Conservation (phyloP, 1,140 invertebrate species). For the Lordiphosa mommai region DNA sequence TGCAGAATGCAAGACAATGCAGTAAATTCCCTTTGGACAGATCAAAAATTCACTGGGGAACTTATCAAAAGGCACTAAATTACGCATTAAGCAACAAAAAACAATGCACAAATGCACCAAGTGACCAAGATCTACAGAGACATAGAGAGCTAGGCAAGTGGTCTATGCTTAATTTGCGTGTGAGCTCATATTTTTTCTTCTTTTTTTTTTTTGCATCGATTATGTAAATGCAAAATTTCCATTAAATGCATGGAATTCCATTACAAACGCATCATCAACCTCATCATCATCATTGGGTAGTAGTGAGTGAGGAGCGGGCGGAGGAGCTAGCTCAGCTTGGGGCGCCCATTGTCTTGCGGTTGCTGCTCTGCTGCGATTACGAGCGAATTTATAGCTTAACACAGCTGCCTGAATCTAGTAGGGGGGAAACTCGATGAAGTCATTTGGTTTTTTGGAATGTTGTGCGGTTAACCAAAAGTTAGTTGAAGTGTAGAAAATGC, state of each 20-base stretch:
- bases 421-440: slow-evolving; percentile 20
- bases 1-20: slow-evolving; percentile 51
- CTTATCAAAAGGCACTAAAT: slow-evolving; percentile 62
- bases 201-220: slow-evolving; percentile 41
- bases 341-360: slow-evolving; percentile 42
- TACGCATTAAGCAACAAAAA: slow-evolving; percentile 54
- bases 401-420: not conserved
- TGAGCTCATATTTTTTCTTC: slow-evolving; percentile 36
- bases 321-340: slow-evolving; percentile 10
- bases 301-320: not conserved
- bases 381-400: slow-evolving; percentile 26
- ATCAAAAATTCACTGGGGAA: slow-evolving; percentile 50
- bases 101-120: slow-evolving; percentile 26
- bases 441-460: slow-evolving; percentile 37
- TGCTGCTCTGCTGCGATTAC: not conserved
- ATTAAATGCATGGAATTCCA: slow-evolving; percentile 64
- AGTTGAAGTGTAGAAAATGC: not conserved
- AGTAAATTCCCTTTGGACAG: slow-evolving; percentile 44
- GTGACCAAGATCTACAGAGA: slow-evolving; percentile 13
- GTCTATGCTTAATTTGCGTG: slow-evolving; percentile 49
- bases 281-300: slow-evolving; percentile 1
- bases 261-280: slow-evolving; percentile 52
- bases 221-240: slow-evolving; percentile 58
- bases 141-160: not conserved
- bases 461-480: not conserved